Evolutionary conservation across 2,797 vertebrate species (phyloP).

Genomic region (Buceros bicornis): DNA sequence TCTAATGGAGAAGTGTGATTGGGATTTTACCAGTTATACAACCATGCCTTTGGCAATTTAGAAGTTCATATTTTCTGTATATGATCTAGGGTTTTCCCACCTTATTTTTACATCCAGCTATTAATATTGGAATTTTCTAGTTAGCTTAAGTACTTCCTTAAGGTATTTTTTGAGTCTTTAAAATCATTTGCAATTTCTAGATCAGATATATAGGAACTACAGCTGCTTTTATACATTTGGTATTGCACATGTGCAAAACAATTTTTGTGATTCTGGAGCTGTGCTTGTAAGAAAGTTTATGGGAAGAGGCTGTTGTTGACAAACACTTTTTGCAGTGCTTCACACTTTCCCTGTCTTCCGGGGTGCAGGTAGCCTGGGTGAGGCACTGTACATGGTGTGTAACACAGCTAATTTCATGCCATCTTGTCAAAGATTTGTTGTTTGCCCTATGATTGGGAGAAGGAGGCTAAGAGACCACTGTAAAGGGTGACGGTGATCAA

Average conservation of each 20-base stretch:
- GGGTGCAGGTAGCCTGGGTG: background rate
- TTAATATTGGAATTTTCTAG: background rate
- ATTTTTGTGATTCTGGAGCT: background rate
- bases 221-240: background rate
- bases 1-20: background rate
- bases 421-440: background rate
- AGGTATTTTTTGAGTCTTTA: background rate
- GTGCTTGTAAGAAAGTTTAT: background rate
- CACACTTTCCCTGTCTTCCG: background rate
- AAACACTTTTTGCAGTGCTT: background rate
- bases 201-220: background rate
- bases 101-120: background rate
- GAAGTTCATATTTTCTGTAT: background rate
- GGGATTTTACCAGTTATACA: background rate
- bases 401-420: rapidly evolving
- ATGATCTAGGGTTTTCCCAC: background rate
- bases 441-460: background rate
- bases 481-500: background rate
- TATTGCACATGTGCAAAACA: background rate
- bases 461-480: background rate
- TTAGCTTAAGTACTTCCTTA: background rate
- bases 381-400: background rate
- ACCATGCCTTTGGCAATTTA: background rate
- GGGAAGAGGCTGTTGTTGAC: background rate
- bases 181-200: background rate